These are phyloP conservation scores for Teleogryllus occipitalis DNA, from an alignment of 1,140 invertebrate species.

Conservation along the genomic window DNA sequence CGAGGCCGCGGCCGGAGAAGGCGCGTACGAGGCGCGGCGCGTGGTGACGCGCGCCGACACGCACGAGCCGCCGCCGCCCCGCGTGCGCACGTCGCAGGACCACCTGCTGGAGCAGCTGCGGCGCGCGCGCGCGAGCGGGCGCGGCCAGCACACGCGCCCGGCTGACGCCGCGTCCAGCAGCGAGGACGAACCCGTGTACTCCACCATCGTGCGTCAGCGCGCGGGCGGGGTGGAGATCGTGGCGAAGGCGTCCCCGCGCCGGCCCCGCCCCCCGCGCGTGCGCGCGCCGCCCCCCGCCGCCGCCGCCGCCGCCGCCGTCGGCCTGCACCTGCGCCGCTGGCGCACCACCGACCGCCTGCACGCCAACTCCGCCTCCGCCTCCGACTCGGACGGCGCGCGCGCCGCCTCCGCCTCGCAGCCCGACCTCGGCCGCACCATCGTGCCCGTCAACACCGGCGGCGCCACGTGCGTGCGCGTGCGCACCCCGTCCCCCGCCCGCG, in stretches of 20 bases:
- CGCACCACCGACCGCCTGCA: not conserved
- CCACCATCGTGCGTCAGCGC: not conserved
- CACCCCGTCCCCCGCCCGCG: no score
- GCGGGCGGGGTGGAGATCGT: not conserved
- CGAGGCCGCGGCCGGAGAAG: not conserved
- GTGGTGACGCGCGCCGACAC: not conserved
- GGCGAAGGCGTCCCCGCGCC: not conserved
- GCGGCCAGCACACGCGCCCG: no score
- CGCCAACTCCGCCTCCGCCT: not conserved
- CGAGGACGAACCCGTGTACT: not conserved
- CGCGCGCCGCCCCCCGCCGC: no score
- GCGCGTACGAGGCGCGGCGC: not conserved
- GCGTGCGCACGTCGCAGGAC: not conserved
- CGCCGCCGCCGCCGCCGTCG: not conserved
- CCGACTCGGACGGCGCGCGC: not conserved
- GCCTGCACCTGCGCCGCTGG: not conserved
- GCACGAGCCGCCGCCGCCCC: no score
- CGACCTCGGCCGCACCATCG: not conserved
- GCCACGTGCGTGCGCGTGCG: not conserved
- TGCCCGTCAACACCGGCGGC: not conserved
- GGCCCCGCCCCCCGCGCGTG: no score
- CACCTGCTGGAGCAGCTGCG: not conserved
- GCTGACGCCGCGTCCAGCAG: not conserved
- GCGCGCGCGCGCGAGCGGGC: no score
- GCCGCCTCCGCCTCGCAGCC: not conserved